A percentile compares a stretch with the other conserved stretches of the same genome.
phyloP scores from a whole-genome alignment of 1,140 invertebrate genomes.

The Drosophila elegans region DNA sequence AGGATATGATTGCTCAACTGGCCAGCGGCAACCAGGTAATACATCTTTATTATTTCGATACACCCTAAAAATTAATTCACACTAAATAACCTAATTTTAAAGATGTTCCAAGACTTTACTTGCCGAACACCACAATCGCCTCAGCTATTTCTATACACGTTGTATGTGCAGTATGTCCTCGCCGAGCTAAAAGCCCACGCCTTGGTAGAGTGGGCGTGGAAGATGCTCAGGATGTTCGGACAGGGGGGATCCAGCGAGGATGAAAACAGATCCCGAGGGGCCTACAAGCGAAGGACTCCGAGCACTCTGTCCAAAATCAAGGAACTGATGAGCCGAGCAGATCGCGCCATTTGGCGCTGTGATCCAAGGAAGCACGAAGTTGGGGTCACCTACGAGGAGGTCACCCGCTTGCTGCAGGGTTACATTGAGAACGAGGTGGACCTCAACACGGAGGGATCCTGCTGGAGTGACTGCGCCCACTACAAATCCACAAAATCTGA shows the following conservation, averaged over 20 bases:
- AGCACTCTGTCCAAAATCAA: slow-evolving; percentile 88
- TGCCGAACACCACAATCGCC: slow-evolving; percentile 91
- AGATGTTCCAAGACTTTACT: slow-evolving; percentile 48
- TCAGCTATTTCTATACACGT: slow-evolving; percentile 91
- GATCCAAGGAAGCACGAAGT: slow-evolving; percentile 87
- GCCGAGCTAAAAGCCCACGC: slow-evolving; percentile 93
- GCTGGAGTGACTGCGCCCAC: slow-evolving; percentile 91
- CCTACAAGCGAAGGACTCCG: slow-evolving; percentile 88
- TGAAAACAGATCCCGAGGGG: slow-evolving; percentile 86
- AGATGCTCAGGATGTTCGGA: slow-evolving; percentile 90
- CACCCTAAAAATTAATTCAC: too few relatives aligned
- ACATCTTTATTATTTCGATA: too few relatives aligned
- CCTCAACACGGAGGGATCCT: slow-evolving; percentile 90
- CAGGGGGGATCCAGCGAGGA: slow-evolving; percentile 89
- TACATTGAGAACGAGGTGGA: slow-evolving; percentile 95
- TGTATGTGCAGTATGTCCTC: slow-evolving; percentile 91
- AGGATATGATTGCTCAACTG: background rate
- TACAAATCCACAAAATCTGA: slow-evolving; percentile 89
- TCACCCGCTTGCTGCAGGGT: slow-evolving; percentile 93
- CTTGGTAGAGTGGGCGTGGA: slow-evolving; percentile 95
- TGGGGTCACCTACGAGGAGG: slow-evolving; percentile 90
- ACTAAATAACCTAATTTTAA: too few relatives aligned
- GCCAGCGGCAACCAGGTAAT: background rate
- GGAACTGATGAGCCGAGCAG: slow-evolving; percentile 88
- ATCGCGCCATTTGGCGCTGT: slow-evolving; percentile 90